Evolutionary conservation across 2,888 invertebrate genomes (phyloP).

Genomic region (Rhagonycha lutea): DNA sequence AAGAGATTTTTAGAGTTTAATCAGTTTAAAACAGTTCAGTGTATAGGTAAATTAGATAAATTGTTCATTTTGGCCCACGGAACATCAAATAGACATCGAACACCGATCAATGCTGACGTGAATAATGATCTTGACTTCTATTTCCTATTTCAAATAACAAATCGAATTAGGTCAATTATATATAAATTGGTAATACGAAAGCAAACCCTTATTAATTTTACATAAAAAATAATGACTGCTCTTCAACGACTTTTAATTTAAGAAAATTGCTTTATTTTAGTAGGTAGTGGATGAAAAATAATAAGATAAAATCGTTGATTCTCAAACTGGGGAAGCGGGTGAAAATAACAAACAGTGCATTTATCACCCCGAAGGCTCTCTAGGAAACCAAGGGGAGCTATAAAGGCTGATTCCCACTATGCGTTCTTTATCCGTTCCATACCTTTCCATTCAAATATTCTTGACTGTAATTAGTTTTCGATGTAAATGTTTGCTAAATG

Average conservation of each 20-base stretch:
- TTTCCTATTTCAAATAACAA: slow-evolving; percentile 11
- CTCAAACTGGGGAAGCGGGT: no score
- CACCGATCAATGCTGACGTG: slow-evolving; percentile 21
- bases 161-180: not conserved
- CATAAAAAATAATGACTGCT: not conserved
- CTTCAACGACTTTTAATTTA: not conserved
- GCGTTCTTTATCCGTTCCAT: no score
- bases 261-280: no score
- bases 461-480: no score
- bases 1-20: slow-evolving; percentile 6
- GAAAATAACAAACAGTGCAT: no score
- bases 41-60: slow-evolving; percentile 17
- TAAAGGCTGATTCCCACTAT: no score
- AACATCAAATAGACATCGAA: slow-evolving; percentile 12
- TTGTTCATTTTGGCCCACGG: slow-evolving; percentile 11
- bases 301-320: no score
- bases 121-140: slow-evolving; percentile 20
- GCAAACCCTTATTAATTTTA: not conserved
- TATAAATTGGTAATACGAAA: not conserved
- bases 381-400: no score
- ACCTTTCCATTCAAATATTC: no score
- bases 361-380: no score
- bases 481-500: no score
- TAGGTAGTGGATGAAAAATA: no score
- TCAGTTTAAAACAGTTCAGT: slow-evolving; percentile 15